These are phyloP conservation scores for Clarias laeviceps DNA, from an alignment of 2,797 vertebrate species.

Conservation along the genomic window DNA sequence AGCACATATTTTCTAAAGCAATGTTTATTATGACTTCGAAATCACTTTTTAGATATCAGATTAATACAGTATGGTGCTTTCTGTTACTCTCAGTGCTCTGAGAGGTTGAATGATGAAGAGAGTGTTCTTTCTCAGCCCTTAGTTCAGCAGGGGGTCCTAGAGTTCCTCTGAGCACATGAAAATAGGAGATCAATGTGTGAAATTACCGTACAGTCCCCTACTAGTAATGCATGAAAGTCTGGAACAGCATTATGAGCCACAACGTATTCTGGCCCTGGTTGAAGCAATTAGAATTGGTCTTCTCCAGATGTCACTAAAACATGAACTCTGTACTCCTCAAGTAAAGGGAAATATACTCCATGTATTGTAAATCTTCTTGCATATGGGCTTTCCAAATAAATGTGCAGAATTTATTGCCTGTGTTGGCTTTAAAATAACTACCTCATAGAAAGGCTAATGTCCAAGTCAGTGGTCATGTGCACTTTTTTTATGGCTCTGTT, in stretches of 20 bases:
- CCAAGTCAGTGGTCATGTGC: slow-evolving; percentile 17
- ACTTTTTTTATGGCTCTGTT: slow-evolving; percentile 15
- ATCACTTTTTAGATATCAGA: neutral
- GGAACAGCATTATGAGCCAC: neutral
- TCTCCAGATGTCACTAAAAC: neutral
- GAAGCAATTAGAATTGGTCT: neutral
- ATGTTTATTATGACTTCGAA: slow-evolving; percentile 1
- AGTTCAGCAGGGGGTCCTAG: slow-evolving; percentile 15
- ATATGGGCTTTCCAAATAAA: slow-evolving; percentile 8
- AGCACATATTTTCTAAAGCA: slow-evolving; percentile 7
- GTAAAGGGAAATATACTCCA: neutral
- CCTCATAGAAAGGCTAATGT: slow-evolving; percentile 26
- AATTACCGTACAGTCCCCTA: slow-evolving; percentile 6
- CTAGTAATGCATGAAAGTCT: slow-evolving; percentile 29
- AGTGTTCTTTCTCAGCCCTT: slow-evolving; percentile 24
- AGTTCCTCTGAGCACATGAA: slow-evolving; percentile 28
- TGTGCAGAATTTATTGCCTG: slow-evolving; percentile 30
- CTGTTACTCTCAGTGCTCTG: neutral
- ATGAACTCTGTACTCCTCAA: slow-evolving; percentile 20
- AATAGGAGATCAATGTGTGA: slow-evolving; percentile 40
- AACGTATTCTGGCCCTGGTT: slow-evolving; percentile 17
- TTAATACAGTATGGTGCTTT: slow-evolving; percentile 2
- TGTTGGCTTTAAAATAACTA: slow-evolving; percentile 18
- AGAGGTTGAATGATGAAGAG: slow-evolving; percentile 11
- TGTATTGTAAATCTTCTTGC: slow-evolving; percentile 18